phyloP scores from a whole-genome alignment of 2,797 vertebrate genomes.

The Crypturellus tataupa region DNA sequence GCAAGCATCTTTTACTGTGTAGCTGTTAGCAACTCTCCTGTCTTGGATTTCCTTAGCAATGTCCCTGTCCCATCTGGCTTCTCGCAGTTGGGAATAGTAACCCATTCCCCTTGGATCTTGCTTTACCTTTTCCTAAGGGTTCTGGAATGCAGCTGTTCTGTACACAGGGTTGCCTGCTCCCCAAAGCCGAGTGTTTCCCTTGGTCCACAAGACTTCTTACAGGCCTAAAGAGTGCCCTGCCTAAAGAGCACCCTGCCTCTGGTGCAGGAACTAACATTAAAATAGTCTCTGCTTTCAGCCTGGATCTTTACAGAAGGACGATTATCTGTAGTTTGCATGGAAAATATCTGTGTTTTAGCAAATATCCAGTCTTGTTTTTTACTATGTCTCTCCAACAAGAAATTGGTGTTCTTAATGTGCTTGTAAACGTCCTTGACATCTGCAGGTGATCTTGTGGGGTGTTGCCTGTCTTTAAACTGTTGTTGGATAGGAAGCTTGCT shows the following conservation, averaged over 20 bases:
- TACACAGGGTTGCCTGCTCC: fast-evolving
- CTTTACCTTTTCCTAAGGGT: background rate
- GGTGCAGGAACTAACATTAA: background rate
- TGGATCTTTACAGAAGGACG: background rate
- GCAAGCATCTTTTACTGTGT: background rate
- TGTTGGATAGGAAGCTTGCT: constrained; percentile 29
- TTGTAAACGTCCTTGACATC: background rate
- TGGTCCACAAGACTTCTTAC: background rate
- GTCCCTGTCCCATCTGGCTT: background rate
- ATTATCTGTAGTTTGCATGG: constrained; percentile 37
- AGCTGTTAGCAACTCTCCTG: fast-evolving
- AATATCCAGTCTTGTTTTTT: background rate
- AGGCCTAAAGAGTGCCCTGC: background rate
- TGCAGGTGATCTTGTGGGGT: background rate
- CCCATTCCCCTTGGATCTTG: background rate
- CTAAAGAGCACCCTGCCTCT: too few species aligned
- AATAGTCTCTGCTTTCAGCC: constrained; percentile 20
- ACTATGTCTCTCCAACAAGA: background rate
- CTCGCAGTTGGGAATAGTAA: background rate
- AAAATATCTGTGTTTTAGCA: constrained; percentile 54
- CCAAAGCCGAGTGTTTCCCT: background rate
- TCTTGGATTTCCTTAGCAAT: background rate
- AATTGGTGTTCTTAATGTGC: background rate
- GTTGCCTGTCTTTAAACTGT: background rate
- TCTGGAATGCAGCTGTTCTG: background rate